Conservation (phyloP, 2,888 invertebrate genomes). For the Ellobium chinense region DNA sequence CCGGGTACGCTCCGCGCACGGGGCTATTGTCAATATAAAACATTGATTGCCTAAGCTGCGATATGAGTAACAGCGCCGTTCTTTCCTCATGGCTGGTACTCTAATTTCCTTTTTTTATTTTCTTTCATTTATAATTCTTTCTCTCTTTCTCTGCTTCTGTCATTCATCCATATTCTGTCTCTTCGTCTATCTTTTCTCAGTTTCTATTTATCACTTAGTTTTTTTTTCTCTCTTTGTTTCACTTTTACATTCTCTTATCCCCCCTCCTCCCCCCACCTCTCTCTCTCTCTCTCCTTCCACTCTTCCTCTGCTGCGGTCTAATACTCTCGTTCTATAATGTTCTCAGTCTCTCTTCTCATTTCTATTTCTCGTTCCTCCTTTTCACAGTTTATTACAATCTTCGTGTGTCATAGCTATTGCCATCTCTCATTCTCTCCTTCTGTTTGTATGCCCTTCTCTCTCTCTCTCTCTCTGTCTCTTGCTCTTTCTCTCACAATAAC, state of each 20-base stretch:
- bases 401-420: not conserved
- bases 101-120: too few relatives aligned
- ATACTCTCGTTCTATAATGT: too few relatives aligned
- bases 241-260: too few relatives aligned
- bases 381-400: not conserved
- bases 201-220: not conserved
- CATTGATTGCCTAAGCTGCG: not conserved
- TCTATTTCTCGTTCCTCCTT: not conserved
- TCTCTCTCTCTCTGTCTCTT: conserved; percentile 19
- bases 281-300: too few relatives aligned
- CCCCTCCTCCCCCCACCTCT: too few relatives aligned
- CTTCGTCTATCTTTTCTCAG: not conserved
- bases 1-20: not conserved
- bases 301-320: too few relatives aligned
- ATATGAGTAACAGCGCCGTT: not conserved
- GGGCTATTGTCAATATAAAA: not conserved
- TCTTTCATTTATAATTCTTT: not conserved
- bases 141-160: not conserved
- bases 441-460: not conserved
- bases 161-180: conserved; percentile 1
- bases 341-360: too few relatives aligned
- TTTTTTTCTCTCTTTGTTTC: conserved; percentile 9
- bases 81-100: not conserved
- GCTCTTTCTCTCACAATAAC: not conserved
- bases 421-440: not conserved